Conservation (phyloP, 1,140 invertebrate genomes). For the Drosophila sproati region DNA sequence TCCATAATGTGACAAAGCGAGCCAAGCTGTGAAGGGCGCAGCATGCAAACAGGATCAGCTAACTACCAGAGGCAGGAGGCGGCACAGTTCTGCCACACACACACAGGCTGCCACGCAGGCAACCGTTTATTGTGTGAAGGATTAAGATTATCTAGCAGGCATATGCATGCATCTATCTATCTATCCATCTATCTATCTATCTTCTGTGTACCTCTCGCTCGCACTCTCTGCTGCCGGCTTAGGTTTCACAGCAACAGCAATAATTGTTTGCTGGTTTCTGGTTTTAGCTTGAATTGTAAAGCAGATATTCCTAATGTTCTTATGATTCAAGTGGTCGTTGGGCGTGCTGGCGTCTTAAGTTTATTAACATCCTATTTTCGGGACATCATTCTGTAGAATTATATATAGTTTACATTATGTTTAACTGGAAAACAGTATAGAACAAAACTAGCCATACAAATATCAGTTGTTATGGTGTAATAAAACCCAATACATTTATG, state of each 20-base stretch:
- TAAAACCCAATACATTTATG: neutral
- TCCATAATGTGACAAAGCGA: slow-evolving; percentile 73
- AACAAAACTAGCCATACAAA: neutral
- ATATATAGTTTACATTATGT: slow-evolving; percentile 33
- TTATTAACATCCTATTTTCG: slow-evolving; percentile 56
- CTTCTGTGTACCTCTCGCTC: neutral
- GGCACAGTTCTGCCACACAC: neutral
- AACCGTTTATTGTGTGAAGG: slow-evolving; percentile 78
- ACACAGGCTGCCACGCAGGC: slow-evolving; percentile 32
- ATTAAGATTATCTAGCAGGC: slow-evolving; percentile 77
- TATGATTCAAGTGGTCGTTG: slow-evolving; percentile 66
- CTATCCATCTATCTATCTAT: slow-evolving; percentile 13
- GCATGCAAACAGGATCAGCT: slow-evolving; percentile 79
- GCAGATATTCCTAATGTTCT: slow-evolving; percentile 63
- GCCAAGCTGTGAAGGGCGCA: slow-evolving; percentile 78
- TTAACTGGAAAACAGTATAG: slow-evolving; percentile 10
- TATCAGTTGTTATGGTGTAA: neutral
- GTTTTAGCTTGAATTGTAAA: slow-evolving; percentile 60
- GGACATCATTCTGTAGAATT: slow-evolving; percentile 37
- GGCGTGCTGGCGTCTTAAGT: slow-evolving; percentile 75
- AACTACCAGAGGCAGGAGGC: slow-evolving; percentile 44
- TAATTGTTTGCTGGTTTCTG: slow-evolving; percentile 37
- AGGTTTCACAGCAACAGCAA: neutral
- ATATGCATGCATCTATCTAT: slow-evolving; percentile 35
- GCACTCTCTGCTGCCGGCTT: slow-evolving; percentile 8